Conservation (phyloP, 2,888 invertebrate genomes). For the Hirudinaria manillensis region DNA sequence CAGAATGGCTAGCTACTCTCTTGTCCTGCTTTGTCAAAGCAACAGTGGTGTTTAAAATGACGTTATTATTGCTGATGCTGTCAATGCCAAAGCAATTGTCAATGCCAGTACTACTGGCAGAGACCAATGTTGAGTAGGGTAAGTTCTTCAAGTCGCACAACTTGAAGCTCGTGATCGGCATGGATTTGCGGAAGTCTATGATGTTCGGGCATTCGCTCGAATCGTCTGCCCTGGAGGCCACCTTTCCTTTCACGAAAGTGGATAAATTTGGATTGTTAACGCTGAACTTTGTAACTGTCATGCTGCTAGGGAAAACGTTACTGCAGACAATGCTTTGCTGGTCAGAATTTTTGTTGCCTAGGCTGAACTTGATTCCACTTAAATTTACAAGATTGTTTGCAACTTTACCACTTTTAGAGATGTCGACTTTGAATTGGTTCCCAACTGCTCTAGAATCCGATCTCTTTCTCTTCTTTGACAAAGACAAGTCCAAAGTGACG, state of each 20-base stretch:
- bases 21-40: no score
- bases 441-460: neutral
- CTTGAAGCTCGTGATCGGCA: slow-evolving; percentile 9
- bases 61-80: neutral
- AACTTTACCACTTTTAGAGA: neutral
- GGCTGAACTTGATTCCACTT: no score
- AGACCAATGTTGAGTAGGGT: neutral
- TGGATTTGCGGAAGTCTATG: neutral
- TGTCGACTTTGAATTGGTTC: neutral
- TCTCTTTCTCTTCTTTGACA: slow-evolving; percentile 12
- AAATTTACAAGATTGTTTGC: neutral
- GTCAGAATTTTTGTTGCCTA: no score
- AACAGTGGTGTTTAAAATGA: no score
- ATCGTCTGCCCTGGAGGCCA: neutral
- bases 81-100: neutral
- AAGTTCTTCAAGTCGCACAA: slow-evolving; percentile 10
- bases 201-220: neutral
- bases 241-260: neutral
- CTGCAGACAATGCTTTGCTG: neutral
- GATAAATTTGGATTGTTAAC: neutral
- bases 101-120: neutral
- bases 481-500: neutral
- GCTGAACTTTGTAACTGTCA: neutral
- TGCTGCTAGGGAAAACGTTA: neutral
- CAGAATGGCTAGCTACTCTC: no score